phyloP scores from a whole-genome alignment of 2,797 vertebrate species.

The Delichon dasypus region DNA sequence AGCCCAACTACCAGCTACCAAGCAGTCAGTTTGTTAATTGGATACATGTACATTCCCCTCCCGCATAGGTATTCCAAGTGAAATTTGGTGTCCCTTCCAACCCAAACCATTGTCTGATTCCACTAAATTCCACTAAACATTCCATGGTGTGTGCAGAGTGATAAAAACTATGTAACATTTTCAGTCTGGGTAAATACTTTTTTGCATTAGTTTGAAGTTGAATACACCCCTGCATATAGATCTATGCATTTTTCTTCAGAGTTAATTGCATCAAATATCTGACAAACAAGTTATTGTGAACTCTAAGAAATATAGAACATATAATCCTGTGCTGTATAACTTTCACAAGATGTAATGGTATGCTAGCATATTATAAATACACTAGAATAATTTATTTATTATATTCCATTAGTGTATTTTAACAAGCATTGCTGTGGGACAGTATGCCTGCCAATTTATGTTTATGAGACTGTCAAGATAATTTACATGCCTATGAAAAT shows the following conservation, averaged over 20 bases:
- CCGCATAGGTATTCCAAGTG: not conserved
- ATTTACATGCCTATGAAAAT: conserved; percentile 82
- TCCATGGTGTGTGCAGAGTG: not conserved
- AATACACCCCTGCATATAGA: not conserved
- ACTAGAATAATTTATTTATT: conserved; percentile 79
- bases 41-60: not conserved
- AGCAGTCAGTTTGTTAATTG: not conserved
- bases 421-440: conserved; percentile 79
- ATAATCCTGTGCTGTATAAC: not conserved
- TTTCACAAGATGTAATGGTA: not conserved
- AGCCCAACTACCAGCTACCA: not conserved
- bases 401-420: conserved; percentile 80
- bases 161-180: not conserved
- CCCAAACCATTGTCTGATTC: not conserved
- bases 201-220: not conserved
- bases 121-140: not conserved
- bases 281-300: not conserved
- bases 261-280: not conserved
- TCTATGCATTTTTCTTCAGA: not conserved
- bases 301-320: not conserved
- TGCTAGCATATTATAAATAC: conserved; percentile 45
- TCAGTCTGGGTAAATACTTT: not conserved
- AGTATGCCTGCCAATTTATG: conserved; percentile 81
- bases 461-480: conserved; percentile 81
- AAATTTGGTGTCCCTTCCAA: not conserved